These are phyloP conservation scores for Buathra laborator DNA, from an alignment of 2,888 invertebrate species.

Conservation along the genomic window DNA sequence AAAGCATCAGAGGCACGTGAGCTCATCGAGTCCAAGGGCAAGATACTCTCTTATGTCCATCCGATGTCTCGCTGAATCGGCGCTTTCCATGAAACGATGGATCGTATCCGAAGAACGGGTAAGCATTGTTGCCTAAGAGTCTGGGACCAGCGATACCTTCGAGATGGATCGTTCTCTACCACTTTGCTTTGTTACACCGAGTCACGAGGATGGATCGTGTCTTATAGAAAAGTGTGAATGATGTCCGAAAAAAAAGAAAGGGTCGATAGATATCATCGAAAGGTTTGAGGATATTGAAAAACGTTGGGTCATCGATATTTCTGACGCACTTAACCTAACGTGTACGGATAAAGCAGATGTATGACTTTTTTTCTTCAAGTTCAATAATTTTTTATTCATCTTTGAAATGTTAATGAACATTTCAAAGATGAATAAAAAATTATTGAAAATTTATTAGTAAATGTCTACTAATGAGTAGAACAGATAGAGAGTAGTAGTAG, in stretches of 20 bases:
- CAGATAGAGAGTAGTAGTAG: too few relatives aligned
- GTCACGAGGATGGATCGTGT: constrained; percentile 40
- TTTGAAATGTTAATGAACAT: too few relatives aligned
- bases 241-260: background rate
- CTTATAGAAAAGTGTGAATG: constrained; percentile 17
- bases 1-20: background rate
- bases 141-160: background rate
- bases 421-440: too few relatives aligned
- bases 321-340: background rate
- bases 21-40: constrained; percentile 26
- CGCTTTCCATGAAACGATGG: constrained; percentile 20
- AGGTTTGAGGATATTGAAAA: constrained; percentile 23
- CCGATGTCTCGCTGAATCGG: constrained; percentile 23
- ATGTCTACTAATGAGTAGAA: too few relatives aligned
- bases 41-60: constrained; percentile 8
- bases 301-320: constrained; percentile 7
- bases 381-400: too few relatives aligned
- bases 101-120: background rate
- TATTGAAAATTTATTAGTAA: too few relatives aligned
- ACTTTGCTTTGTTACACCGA: constrained; percentile 24
- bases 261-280: background rate
- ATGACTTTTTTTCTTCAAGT: too few relatives aligned
- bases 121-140: constrained; percentile 26
- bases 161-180: constrained; percentile 32
- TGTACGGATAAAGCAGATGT: too few relatives aligned